Evolutionary conservation across 2,888 invertebrate species (phyloP).

Genomic region (Trichogramma dendrolimi): DNA sequence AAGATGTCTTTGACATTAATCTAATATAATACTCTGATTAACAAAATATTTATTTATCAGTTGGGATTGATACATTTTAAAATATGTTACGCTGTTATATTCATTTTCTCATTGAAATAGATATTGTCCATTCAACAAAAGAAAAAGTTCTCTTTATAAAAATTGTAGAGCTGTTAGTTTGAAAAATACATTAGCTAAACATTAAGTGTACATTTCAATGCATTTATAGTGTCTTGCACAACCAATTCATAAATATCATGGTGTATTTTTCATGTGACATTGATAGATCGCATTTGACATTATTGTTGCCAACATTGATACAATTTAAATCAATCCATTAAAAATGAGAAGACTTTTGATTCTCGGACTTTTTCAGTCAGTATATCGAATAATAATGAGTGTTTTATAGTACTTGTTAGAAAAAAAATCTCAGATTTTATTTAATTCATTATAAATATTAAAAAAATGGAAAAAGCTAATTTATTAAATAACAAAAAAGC

Average conservation of each 20-base stretch:
- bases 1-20: not conserved
- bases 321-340: too few relatives aligned
- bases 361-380: conserved; percentile 5
- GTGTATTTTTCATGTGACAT: too few relatives aligned
- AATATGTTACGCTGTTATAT: too few relatives aligned
- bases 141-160: too few relatives aligned
- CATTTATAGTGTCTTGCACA: conserved; percentile 1
- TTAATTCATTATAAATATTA: conserved; percentile 12
- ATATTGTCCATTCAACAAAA: too few relatives aligned
- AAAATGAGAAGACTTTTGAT: not conserved
- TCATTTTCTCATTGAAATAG: too few relatives aligned
- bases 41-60: not conserved
- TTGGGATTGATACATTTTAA: too few relatives aligned
- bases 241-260: too few relatives aligned
- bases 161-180: not conserved
- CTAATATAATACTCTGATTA: not conserved
- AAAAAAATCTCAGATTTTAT: conserved; percentile 12
- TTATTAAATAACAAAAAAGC: too few relatives aligned
- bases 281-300: too few relatives aligned
- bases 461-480: too few relatives aligned
- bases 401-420: not conserved
- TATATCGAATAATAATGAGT: not conserved
- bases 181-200: conserved; percentile 5
- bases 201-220: conserved; percentile 13
- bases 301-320: too few relatives aligned